These are phyloP conservation scores for Dromiciops gliroides DNA, from an alignment of 2,113 vertebrate species.

Conservation along the genomic window DNA sequence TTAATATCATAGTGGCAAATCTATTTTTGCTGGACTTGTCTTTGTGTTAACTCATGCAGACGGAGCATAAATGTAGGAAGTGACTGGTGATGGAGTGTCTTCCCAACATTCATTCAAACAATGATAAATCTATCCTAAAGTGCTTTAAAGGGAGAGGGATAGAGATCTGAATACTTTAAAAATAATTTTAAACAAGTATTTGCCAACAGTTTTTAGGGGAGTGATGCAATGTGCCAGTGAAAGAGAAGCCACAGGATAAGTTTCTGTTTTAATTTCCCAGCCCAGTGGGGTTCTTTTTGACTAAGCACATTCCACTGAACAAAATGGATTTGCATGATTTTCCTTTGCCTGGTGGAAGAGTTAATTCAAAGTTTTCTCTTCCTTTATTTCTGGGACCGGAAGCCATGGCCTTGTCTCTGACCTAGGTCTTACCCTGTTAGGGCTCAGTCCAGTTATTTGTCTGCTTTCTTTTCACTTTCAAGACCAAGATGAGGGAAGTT, in stretches of 20 bases:
- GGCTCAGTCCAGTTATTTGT: neutral
- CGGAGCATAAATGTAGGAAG: neutral
- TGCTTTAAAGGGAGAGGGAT: slow-evolving; percentile 4
- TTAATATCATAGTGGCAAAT: neutral
- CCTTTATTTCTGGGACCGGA: neutral
- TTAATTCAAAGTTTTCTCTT: neutral
- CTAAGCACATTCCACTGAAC: neutral
- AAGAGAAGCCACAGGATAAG: neutral
- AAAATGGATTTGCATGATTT: neutral
- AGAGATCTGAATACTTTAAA: too few relatives aligned
- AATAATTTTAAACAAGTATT: neutral
- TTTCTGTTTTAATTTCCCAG: neutral
- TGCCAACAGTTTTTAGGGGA: neutral
- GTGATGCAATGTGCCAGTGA: neutral
- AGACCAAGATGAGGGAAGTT: neutral
- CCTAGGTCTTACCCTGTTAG: neutral
- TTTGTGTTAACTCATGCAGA: slow-evolving; percentile 38
- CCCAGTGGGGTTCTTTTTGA: neutral
- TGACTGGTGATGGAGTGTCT: neutral
- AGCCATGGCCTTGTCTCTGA: neutral
- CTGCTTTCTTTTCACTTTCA: neutral
- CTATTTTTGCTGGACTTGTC: neutral
- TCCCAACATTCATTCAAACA: slow-evolving; percentile 31
- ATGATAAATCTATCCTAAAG: slow-evolving; percentile 47
- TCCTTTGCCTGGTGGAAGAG: neutral